A percentile compares a stretch with the other conserved stretches of the same genome.
These are phyloP conservation scores for Sander lucioperca DNA, from an alignment of 2,113 vertebrate species.

Conservation along the genomic window DNA sequence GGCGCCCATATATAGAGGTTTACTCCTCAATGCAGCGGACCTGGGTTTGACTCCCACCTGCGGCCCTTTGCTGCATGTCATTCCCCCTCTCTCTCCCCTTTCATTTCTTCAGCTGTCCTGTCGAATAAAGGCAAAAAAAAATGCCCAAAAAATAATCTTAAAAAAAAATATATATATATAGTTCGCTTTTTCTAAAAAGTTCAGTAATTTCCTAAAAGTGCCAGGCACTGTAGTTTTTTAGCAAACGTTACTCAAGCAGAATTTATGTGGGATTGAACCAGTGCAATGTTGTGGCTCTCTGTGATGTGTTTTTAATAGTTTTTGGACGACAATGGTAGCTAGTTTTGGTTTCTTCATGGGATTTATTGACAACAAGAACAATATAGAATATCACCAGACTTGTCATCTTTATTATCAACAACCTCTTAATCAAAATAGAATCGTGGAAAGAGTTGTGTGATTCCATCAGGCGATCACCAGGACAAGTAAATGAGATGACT, in stretches of 20 bases:
- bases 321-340: not conserved
- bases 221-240: not conserved
- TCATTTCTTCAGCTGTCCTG: no score
- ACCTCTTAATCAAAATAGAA: slow-evolving; percentile 28
- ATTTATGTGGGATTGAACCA: slow-evolving; percentile 3
- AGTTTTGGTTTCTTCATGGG: slow-evolving; percentile 3
- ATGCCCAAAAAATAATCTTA: no score
- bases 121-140: no score
- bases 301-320: slow-evolving; percentile 22
- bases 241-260: slow-evolving; percentile 9
- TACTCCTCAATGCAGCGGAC: no score
- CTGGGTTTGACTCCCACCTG: no score
- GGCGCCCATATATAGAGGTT: no score
- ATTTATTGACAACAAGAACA: slow-evolving; percentile 21
- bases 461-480: slow-evolving; percentile 18
- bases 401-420: not conserved
- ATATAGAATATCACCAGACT: not conserved
- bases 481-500: not conserved
- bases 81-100: no score
- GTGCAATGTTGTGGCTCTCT: not conserved
- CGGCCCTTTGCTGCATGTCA: no score
- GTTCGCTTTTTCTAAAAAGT: no score
- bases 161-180: no score
- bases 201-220: not conserved
- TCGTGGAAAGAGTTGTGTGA: not conserved